Conservation (phyloP, 2,113 vertebrate species). For the Perccottus glenii region DNA sequence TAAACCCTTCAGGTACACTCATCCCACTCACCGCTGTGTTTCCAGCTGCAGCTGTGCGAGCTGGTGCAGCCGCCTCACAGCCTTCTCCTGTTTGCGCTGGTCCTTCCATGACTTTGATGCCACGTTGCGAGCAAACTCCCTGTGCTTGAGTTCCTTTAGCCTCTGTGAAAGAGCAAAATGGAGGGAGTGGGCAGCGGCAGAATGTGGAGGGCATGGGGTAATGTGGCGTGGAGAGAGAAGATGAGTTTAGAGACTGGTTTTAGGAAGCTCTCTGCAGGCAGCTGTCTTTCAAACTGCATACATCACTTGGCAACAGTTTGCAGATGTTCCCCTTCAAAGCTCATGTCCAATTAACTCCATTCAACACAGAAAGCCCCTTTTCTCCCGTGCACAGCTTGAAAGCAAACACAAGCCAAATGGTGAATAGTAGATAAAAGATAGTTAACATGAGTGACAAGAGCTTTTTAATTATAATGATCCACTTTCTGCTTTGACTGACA, state of each 20-base stretch:
- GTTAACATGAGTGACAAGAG: constrained; percentile 34
- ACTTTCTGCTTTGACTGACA: constrained; percentile 23
- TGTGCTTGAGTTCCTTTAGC: constrained; percentile 97
- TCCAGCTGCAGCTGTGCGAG: constrained; percentile 92
- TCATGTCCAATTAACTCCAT: constrained; percentile 64
- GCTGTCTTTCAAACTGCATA: constrained; percentile 56
- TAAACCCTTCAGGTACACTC: constrained; percentile 53
- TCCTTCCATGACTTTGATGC: constrained; percentile 99
- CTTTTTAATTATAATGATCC: constrained; percentile 38
- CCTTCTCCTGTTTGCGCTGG: constrained; percentile 97
- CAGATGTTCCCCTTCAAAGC: constrained; percentile 56
- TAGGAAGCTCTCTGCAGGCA: constrained; percentile 46
- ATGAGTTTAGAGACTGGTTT: constrained; percentile 36
- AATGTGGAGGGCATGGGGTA: constrained; percentile 8
- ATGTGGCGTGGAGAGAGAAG: constrained; percentile 21
- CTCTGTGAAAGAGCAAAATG: constrained; percentile 77
- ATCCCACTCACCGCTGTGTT: constrained; percentile 84
- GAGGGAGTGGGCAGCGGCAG: constrained; percentile 9
- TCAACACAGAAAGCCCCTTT: constrained; percentile 50
- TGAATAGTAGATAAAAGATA: constrained; percentile 45
- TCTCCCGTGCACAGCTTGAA: constrained; percentile 42
- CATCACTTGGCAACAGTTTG: constrained; percentile 43
- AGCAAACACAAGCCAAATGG: constrained; percentile 50
- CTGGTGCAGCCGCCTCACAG: constrained; percentile 91
- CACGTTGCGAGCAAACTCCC: constrained; percentile 97